Conservation (phyloP, 2,113 vertebrate genomes). For the Actinemys pallida region DNA sequence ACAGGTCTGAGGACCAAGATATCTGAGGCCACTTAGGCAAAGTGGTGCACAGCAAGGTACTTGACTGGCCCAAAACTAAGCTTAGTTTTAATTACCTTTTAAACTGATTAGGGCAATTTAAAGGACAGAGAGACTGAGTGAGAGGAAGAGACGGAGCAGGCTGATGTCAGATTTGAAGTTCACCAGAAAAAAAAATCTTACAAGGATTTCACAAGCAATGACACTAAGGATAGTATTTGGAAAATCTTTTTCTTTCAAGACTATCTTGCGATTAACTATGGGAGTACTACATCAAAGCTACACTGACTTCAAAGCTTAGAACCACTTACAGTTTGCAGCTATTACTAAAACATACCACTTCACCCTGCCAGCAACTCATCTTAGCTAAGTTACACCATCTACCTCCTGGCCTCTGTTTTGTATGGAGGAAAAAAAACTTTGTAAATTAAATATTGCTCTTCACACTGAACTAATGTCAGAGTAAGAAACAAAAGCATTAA, state of each 20-base stretch:
- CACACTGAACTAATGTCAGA: conserved; percentile 10
- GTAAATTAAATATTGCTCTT: conserved; percentile 65
- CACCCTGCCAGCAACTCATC: conserved; percentile 68
- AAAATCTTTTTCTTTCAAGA: conserved; percentile 77
- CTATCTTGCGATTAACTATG: conserved; percentile 77
- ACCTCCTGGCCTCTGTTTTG: conserved; percentile 38
- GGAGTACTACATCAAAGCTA: conserved; percentile 83
- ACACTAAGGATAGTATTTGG: conserved; percentile 70
- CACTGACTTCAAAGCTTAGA: conserved; percentile 82
- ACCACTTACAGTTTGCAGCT: conserved; percentile 78
- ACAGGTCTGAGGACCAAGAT: background rate
- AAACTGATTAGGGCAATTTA: conserved; percentile 49
- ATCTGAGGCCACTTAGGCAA: background rate
- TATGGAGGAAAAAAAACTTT: background rate
- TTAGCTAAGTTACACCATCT: conserved; percentile 65
- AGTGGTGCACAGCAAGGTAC: background rate
- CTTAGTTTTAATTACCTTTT: conserved; percentile 48
- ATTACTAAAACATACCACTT: conserved; percentile 74
- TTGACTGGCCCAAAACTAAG: background rate
- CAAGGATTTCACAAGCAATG: conserved; percentile 67
- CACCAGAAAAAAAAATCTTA: conserved; percentile 4
- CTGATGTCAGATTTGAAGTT: conserved; percentile 55
- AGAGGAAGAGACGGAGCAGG: conserved; percentile 30
- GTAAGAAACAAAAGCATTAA: background rate
- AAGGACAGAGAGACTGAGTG: background rate